phyloP scores from a whole-genome alignment of 2,888 invertebrate genomes.

The Drosophila neoperkinsi region DNA sequence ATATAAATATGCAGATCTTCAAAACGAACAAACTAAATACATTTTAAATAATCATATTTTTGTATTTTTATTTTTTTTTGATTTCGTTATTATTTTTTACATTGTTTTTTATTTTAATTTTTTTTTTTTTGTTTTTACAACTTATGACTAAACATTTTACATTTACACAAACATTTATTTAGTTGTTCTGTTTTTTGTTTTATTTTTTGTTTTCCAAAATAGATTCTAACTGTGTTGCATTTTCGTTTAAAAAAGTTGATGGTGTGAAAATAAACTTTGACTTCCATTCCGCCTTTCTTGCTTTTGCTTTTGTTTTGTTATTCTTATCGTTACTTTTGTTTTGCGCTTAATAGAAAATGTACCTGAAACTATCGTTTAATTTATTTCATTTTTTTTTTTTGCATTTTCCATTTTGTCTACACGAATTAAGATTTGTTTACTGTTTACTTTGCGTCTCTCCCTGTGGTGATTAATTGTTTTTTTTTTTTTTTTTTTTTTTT shows the following conservation, averaged over 20 bases:
- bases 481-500: background rate
- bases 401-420: background rate
- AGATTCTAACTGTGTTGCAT: slow-evolving; percentile 40
- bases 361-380: slow-evolving; percentile 22
- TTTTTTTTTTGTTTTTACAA: slow-evolving; percentile 5
- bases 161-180: slow-evolving; percentile 66
- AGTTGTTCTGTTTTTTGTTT: slow-evolving; percentile 36
- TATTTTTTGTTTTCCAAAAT: slow-evolving; percentile 27
- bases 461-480: background rate
- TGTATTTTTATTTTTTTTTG: slow-evolving; percentile 10
- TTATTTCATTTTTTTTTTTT: background rate
- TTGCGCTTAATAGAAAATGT: slow-evolving; percentile 6
- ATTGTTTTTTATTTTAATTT: slow-evolving; percentile 37
- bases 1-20: slow-evolving; percentile 58
- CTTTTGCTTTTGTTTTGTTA: background rate
- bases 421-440: slow-evolving; percentile 16
- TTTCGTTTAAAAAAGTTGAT: slow-evolving; percentile 24
- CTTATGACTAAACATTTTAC: slow-evolving; percentile 39
- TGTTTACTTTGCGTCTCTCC: background rate
- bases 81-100: slow-evolving; percentile 48
- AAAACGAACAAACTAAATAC: slow-evolving; percentile 57
- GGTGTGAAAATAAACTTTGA: slow-evolving; percentile 45
- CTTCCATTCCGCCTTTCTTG: slow-evolving; percentile 11
- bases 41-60: slow-evolving; percentile 31
- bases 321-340: background rate